phyloP scores from a whole-genome alignment of 2,797 vertebrate genomes.

The Micrastur ruficollis region DNA sequence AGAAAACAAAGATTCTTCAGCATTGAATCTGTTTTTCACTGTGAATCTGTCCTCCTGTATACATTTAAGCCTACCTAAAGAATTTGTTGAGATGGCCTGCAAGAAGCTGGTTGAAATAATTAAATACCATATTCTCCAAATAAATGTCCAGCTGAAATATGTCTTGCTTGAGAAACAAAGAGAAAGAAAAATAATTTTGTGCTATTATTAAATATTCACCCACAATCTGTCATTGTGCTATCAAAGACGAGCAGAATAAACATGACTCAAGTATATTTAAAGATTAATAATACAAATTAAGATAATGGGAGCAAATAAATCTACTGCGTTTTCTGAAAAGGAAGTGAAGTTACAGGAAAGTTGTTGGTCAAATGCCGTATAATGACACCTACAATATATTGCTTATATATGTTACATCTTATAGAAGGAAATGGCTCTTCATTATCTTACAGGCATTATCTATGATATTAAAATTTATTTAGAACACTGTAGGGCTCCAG shows the following conservation, averaged over 20 bases:
- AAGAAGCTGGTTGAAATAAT: not conserved
- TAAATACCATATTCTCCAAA: not conserved
- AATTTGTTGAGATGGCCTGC: not conserved
- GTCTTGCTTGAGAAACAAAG: not conserved
- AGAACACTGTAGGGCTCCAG: not conserved
- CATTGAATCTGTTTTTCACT: not conserved
- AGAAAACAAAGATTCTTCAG: not conserved
- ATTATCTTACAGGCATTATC: not conserved
- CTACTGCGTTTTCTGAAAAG: not conserved
- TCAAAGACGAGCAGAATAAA: not conserved
- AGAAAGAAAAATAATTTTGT: not conserved
- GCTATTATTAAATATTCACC: not conserved
- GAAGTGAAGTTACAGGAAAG: not conserved
- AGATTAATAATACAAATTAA: not conserved
- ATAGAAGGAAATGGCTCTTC: not conserved
- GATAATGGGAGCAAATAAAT: not conserved
- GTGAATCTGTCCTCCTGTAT: not conserved
- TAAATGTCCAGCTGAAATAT: not conserved
- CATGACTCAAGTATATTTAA: not conserved
- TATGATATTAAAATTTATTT: not conserved
- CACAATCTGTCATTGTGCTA: not conserved
- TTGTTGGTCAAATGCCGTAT: not conserved
- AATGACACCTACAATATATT: not conserved
- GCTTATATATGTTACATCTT: not conserved
- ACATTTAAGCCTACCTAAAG: not conserved